These are phyloP conservation scores for Chondrilla cf. caribensis DNA, from an alignment of 37 sponge, comb jelly and placozoan species.

Conservation along the genomic window DNA sequence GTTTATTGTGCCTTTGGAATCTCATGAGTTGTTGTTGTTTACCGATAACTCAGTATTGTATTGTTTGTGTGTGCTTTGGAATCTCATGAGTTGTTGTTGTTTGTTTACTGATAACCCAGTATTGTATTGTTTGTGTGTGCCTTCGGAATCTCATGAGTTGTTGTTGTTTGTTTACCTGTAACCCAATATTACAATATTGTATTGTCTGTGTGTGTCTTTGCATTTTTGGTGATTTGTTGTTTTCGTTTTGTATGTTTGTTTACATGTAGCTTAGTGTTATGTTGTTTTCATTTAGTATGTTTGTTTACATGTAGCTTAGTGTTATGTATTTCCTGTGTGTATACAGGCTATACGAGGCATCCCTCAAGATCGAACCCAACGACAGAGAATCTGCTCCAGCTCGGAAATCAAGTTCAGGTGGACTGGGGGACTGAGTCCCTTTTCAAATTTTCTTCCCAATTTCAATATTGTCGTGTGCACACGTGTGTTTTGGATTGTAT, in stretches of 20 bases:
- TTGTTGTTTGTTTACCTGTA: not conserved
- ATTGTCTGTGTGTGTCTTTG: not conserved
- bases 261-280: too few relatives aligned
- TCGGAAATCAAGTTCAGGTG: not conserved
- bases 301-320: too few relatives aligned
- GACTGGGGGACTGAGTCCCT: not conserved
- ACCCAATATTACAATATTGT: not conserved
- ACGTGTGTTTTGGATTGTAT: not conserved
- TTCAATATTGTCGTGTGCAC: not conserved
- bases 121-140: not conserved
- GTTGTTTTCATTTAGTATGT: too few relatives aligned
- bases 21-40: not conserved
- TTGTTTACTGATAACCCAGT: not conserved
- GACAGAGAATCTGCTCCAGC: not conserved
- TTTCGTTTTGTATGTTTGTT: too few relatives aligned
- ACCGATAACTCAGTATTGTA: not conserved
- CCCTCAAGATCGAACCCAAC: slow-evolving; percentile 24
- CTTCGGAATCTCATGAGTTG: not conserved
- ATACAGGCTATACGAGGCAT: slow-evolving; percentile 32
- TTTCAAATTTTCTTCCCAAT: not conserved
- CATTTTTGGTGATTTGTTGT: too few relatives aligned
- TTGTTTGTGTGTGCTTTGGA: not conserved
- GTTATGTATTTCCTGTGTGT: too few relatives aligned
- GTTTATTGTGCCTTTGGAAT: not conserved
- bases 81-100: too few relatives aligned